Base-by-base conservation (phyloP, 1,140 invertebrate genomes). In the Hesperophylax magnus region DNA sequence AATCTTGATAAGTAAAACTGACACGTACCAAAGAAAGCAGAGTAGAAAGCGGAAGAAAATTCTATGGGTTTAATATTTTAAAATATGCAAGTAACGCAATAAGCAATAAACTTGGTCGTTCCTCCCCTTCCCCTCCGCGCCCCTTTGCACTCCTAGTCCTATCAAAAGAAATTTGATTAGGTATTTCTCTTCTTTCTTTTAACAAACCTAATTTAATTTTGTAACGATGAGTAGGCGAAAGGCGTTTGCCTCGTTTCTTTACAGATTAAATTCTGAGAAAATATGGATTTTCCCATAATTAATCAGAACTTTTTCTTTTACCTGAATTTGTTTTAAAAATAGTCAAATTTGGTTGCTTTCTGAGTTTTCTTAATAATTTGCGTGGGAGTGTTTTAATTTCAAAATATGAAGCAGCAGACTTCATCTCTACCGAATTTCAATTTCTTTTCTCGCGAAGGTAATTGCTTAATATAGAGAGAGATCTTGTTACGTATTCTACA, bases 1-100 rank as follows among this genome's bases (percentile, higher is more conserved):
- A 77, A 81, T 81, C 72, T 81, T 77, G 72, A 77, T 81, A 77
- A 69, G 74, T 77, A 81, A 77, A 77, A 67, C 74, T 81, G 79
- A 81, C 79, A 81, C 72, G 79, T 77, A 65, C 18, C 61, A 47
- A 18, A 52, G 52, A 1, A 34, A 58, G 31, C 24, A 77, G 53
- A 81, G n/a, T 77, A 15, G 63, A 81, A 58, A 27, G 18, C 67
- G 54, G 18, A 34, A 61, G 75, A 27, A 72, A 61, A 31, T 18
- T 75, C 69, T 54, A 54, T 75, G 81, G 71, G 76, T 82, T 82
- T 79, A 82, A 82, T 82, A 82, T 82, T 82, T 81, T 79, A 82
- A 82, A 82, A 82, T 82, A 82, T 82, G 81, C 81, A 82, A 82
- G 81, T 82, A 82, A 82, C 77, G 81, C 77, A 82, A 79, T 82